These are phyloP conservation scores for Formica exsecta DNA, from an alignment of 1,140 invertebrate species.

Conservation along the genomic window DNA sequence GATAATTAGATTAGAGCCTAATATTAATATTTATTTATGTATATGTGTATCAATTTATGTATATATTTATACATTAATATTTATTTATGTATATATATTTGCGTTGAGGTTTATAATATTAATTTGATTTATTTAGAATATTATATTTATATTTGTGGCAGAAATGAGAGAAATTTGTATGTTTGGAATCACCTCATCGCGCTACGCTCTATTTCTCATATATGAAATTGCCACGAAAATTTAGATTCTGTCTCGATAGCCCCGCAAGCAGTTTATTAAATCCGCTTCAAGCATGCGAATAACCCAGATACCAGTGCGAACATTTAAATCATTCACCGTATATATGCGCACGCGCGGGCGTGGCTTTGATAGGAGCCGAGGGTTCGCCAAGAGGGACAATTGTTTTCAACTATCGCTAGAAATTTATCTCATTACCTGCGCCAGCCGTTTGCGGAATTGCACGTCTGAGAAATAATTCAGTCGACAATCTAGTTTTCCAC, in stretches of 20 bases:
- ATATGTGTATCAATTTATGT: no score
- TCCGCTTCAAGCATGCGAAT: slow-evolving; percentile 48
- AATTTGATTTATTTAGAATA: neutral
- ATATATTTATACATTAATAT: no score
- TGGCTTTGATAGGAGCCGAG: slow-evolving; percentile 52
- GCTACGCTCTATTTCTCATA: slow-evolving; percentile 5
- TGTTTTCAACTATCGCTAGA: slow-evolving; percentile 51
- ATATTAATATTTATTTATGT: no score
- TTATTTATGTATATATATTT: no score
- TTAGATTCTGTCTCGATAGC: slow-evolving; percentile 45
- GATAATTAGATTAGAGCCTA: no score
- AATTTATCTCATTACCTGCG: slow-evolving; percentile 72
- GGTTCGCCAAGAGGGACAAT: slow-evolving; percentile 55
- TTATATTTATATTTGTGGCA: neutral
- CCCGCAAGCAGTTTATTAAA: slow-evolving; percentile 65
- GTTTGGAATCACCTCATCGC: neutral
- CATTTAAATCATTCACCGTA: slow-evolving; percentile 46
- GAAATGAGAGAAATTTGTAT: neutral
- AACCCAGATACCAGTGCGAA: slow-evolving; percentile 52
- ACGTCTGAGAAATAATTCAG: slow-evolving; percentile 22
- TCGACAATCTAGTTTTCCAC: neutral
- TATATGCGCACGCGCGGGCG: neutral
- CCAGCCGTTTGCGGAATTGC: slow-evolving; percentile 27
- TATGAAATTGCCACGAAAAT: slow-evolving; percentile 55
- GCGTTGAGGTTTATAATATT: neutral